Base-by-base conservation (phyloP, 2,797 vertebrate genomes). In the Hozukius guyotensis region DNA sequence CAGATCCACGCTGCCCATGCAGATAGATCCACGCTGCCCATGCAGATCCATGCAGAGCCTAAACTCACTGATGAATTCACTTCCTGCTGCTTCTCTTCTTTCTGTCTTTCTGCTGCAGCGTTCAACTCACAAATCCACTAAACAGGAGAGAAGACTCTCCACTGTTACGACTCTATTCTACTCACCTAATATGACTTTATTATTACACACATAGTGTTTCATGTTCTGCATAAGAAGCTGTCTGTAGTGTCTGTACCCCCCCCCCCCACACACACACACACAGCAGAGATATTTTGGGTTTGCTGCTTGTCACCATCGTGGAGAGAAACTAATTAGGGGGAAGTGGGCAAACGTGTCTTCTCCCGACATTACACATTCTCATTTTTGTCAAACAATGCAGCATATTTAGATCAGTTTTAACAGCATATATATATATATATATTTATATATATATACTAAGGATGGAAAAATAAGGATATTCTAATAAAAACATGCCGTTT, bases 11-110 rank as follows among this genome's bases (percentile, higher is more conserved):
- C 25, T 25, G 25, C 25, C 25, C 25, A 25, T 25, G 25, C 25
- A 25, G 25, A 25, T 29, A 6, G 29, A 6, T 6, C 29, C 29
- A 29, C 5, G 27, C 27, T 1, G 27, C 1, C 27, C 27, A 29
- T 29, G 27, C 27, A 5, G 31, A 31, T 8, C 78, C 80, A 67
- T 80, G 76, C 73, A 57, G 60, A 78, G 67, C 11, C 27, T 66
- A 80, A 85, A 46, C 67, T 73, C 67, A 80, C 80, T 78, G 76
- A 88, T 83, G 76, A 86, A 86, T 82, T 76, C 84, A 71, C 56
- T 62, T 74, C 63, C 49, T 66, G 75, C 67, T 74, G 55, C 20
- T 68, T 71, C 59, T 55, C 38, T 75, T 20, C 12, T 24, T 38
- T 38, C n/a, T 71, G 27, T 65, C 4, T 71, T 31, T 65, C 60